Base-by-base conservation (phyloP, 2,888 invertebrate species). In the Pachydiplax longipennis region DNA sequence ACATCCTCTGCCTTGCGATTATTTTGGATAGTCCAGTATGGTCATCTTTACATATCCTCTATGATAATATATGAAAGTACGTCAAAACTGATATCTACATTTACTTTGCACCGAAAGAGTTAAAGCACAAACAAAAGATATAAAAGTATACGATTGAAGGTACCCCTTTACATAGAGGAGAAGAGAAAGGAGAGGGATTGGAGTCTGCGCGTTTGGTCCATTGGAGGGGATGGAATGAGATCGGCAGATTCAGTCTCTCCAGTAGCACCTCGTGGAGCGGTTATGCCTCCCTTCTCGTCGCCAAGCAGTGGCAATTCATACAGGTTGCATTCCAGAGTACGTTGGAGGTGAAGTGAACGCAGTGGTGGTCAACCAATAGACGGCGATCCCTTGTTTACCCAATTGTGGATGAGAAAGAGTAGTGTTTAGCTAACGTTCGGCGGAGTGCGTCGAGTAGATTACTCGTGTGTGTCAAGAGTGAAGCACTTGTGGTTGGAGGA, bases 271-370 rank as follows among this genome's bases (percentile, higher is more conserved):
- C 65, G n/a, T 25, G 8, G 65, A 3, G 65, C 13, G 22, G 65
- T 65, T n/a, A 65, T 65, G 65, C 65, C 65, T 65, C 65, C 25
- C n/a, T 65, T 73, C 31, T 13, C 22, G 73, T 10, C 73, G 73
- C 73, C 31, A 73, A 31, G 25, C 73, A 73, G 22, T 48, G 81
- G 31, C 65, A 61, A 87, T 87, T 87, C 87, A 87, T 87, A 87
- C 87, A 87, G 87, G 87, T 87, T 87, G 87, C 83, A 37, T 35
- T 44, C 83, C 53, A 22, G 73, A 31, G 25, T 65, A 31, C 73
- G 73, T 12, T 73, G 12, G 73, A 31, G 22, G 22, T 65, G 65
- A 65, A 65, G 65, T 22, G 65, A 65, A n/a, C 65, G 0, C 22
- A 65, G 65, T 65, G 18, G 5, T 61, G 22, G 22, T 22, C 65